Conservation (phyloP, 2,113 vertebrate genomes). For the Toxostoma redivivum region DNA sequence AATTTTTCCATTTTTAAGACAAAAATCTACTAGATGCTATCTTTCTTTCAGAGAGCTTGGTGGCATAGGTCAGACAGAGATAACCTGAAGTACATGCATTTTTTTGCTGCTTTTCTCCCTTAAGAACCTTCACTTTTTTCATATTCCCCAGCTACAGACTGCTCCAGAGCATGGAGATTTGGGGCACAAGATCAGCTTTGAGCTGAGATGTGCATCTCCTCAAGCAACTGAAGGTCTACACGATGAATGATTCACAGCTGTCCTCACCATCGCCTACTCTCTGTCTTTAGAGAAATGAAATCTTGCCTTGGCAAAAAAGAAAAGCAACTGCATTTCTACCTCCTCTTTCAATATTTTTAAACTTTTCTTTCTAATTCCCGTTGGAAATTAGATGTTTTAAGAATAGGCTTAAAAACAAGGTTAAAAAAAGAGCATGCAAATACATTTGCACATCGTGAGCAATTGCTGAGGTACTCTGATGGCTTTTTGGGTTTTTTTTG, state of each 20-base stretch:
- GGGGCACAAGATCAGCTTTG: neutral
- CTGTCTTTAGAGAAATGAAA: conserved; percentile 12
- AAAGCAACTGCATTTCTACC: conserved; percentile 11
- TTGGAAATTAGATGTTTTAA: neutral
- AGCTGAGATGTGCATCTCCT: neutral
- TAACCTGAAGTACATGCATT: neutral
- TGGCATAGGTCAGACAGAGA: neutral
- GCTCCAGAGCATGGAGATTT: neutral
- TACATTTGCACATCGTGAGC: neutral
- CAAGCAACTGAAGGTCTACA: neutral
- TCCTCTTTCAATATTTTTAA: conserved; percentile 17
- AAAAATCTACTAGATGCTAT: neutral
- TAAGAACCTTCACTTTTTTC: neutral
- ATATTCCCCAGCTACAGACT: neutral
- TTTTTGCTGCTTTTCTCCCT: neutral
- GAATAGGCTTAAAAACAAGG: neutral
- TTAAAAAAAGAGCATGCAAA: neutral
- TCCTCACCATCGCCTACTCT: neutral
- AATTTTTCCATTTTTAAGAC: neutral
- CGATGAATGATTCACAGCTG: conserved; percentile 10
- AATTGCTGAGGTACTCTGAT: neutral
- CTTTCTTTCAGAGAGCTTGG: neutral
- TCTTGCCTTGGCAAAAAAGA: neutral
- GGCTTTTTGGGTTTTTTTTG: neutral
- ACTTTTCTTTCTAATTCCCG: conserved; percentile 6